Evolutionary conservation across 1,140 invertebrate species (phyloP).

Genomic region (Polyergus mexicanus): DNA sequence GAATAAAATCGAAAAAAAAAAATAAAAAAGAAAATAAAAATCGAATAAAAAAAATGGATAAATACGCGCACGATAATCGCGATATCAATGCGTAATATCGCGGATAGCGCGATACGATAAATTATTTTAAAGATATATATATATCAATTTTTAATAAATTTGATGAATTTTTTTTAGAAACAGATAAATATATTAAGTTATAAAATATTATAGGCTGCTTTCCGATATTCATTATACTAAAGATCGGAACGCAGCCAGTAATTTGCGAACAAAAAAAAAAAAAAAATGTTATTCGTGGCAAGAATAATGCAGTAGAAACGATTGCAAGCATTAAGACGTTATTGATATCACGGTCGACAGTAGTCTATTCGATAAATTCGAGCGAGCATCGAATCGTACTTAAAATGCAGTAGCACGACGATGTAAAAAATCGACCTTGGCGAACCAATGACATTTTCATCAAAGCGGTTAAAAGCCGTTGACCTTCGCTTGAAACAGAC

Average conservation of each 20-base stretch:
- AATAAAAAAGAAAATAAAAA: no score
- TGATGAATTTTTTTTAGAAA: no score
- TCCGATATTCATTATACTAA: no score
- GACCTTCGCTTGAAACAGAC: slow-evolving; percentile 46
- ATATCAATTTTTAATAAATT: no score
- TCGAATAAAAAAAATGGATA: neutral
- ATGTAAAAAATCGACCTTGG: slow-evolving; percentile 57
- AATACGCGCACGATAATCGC: neutral
- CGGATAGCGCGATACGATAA: neutral
- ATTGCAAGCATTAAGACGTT: neutral
- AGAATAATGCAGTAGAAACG: neutral
- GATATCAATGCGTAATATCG: slow-evolving; percentile 6
- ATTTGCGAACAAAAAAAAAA: neutral
- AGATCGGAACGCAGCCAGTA: neutral
- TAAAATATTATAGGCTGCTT: no score
- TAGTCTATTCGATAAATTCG: slow-evolving; percentile 6
- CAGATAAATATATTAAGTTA: no score
- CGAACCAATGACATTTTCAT: slow-evolving; percentile 69
- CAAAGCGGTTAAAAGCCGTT: slow-evolving; percentile 69
- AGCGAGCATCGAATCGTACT: neutral
- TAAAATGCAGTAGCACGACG: slow-evolving; percentile 5
- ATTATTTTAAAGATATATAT: neutral
- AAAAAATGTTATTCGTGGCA: neutral
- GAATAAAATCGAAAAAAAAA: neutral
- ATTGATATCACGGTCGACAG: neutral